Evolutionary conservation across 2,113 vertebrate genomes (phyloP).

Genomic region (Callipepla californica): DNA sequence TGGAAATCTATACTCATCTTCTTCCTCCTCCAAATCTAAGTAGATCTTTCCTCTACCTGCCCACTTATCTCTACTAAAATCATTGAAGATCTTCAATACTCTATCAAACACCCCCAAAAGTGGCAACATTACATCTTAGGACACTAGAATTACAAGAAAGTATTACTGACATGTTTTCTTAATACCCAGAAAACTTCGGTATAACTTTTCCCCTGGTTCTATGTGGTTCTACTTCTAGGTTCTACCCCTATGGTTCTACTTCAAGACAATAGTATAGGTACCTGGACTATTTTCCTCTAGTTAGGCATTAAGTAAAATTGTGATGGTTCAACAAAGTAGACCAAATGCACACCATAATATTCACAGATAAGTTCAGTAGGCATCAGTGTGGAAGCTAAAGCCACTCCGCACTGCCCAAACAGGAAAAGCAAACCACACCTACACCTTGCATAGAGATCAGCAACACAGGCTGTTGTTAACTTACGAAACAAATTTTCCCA

Average conservation of each 20-base stretch:
- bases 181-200: background rate
- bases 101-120: background rate
- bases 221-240: no score
- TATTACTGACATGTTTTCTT: background rate
- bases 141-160: background rate
- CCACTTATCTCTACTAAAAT: background rate
- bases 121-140: background rate
- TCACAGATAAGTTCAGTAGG: background rate
- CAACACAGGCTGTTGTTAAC: constrained; percentile 64
- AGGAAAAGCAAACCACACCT: background rate
- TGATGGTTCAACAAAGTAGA: background rate
- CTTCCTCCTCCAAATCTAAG: background rate
- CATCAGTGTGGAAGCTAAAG: background rate
- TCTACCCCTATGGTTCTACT: no score
- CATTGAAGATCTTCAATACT: background rate
- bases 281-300: background rate
- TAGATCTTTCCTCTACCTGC: background rate
- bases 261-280: background rate
- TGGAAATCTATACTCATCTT: background rate
- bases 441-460: background rate
- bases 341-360: background rate
- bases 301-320: background rate
- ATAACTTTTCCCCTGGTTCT: background rate
- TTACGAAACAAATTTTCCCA: constrained; percentile 99
- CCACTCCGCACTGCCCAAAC: background rate